phyloP scores from a whole-genome alignment of 1,140 invertebrate genomes.

The Magallana gigas region DNA sequence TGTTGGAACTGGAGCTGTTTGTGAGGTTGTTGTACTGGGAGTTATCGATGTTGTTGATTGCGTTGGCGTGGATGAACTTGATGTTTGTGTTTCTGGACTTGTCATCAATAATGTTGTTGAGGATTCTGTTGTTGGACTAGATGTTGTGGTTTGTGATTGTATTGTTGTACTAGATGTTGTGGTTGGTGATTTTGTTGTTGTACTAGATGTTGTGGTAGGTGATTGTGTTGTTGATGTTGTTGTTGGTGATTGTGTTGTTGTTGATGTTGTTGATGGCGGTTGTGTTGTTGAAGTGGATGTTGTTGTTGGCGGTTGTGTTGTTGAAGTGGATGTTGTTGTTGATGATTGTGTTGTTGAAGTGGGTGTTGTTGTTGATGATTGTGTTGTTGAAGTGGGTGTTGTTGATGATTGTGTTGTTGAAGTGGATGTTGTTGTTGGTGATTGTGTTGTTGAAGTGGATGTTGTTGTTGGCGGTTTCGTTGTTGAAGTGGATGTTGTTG shows the following conservation, averaged over 20 bases:
- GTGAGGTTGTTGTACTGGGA: not conserved
- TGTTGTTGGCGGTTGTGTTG: not conserved
- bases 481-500: not conserved
- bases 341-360: not conserved
- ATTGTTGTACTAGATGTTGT: not conserved
- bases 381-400: not conserved
- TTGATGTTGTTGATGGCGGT: not conserved
- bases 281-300: not conserved
- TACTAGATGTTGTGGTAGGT: not conserved
- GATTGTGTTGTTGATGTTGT: not conserved
- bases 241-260: constrained; percentile 15
- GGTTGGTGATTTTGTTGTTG: not conserved
- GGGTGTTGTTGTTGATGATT: not conserved
- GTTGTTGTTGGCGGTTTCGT: not conserved
- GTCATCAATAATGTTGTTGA: not conserved
- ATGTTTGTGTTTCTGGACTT: not conserved
- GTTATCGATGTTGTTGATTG: not conserved
- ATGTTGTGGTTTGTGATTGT: not conserved
- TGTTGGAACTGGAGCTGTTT: not conserved
- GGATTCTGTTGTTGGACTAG: not conserved
- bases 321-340: not conserved
- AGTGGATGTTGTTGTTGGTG: too few species aligned
- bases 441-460: too few species aligned
- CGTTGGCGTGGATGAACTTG: not conserved
- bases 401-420: not conserved